Base-by-base conservation (phyloP, 2,797 vertebrate genomes). In the Kryptopterus vitreolus region DNA sequence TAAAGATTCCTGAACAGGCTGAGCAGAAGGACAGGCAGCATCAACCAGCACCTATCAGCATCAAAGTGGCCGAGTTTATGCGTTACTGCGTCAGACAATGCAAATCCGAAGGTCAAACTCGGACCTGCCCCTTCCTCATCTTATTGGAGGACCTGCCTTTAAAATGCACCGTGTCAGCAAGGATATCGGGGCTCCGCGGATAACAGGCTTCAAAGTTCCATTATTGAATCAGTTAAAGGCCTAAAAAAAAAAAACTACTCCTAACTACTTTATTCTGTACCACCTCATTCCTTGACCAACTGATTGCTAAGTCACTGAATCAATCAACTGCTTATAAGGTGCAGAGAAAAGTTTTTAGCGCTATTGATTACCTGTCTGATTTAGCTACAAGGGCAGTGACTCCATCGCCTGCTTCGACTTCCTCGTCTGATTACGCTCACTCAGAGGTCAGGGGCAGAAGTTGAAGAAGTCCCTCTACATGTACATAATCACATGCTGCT, bases 111-210 rank as follows among this genome's bases (percentile, higher is more conserved):
- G 61, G 71, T 65, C 78, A 81, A 57, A 66, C 78, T 43, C 13
- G 13, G 73, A 20, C 78, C 55, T 15, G 61, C 76, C 79, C 76
- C 71, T 80, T 62, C 53, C 18, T 35, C 22, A 31, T n/a, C 83
- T 81, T 57, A 87, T 84, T 82, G 80, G 76, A 53, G 33, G 38
- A 35, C 4, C 73, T 10, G 55, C 22, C 20, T 70, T 77, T 71
- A 43, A 61, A 65, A 82, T 7, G 24, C n/a, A 46, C 55, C 8
- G 1, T 3, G 26, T 76, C 66, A 76, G 82, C 86, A 62, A 79
- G 77, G 79, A 18, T 43, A 73, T 50, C 53, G 63, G 43, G 22
- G 53, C 33, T 38, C 10, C 68, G 70, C 18, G 48, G 74, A 81
- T 59, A 78, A 55, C 13, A 35, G 26, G 43, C 43, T 46, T 59